These are phyloP conservation scores for Frankliniella intonsa DNA, from an alignment of 2,888 invertebrate genomes.

Conservation along the genomic window DNA sequence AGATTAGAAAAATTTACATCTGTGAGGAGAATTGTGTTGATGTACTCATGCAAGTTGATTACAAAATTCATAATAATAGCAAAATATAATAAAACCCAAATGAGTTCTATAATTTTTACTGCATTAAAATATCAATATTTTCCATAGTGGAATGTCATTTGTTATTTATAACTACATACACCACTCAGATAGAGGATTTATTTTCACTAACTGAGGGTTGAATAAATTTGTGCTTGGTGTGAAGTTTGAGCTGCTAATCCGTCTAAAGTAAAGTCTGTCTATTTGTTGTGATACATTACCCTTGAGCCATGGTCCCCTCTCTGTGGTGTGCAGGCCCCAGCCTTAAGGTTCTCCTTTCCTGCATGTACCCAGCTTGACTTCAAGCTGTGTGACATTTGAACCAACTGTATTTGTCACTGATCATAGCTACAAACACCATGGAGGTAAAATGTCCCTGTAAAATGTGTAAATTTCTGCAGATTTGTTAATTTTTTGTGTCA, in stretches of 20 bases:
- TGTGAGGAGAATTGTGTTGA: no score
- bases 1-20: background rate
- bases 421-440: background rate
- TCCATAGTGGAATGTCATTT: background rate
- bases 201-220: no score
- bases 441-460: slow-evolving; percentile 9
- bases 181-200: background rate
- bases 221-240: no score
- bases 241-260: no score
- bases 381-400: background rate
- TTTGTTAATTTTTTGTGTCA: background rate
- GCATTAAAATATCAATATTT: no score
- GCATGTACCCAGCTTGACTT: background rate
- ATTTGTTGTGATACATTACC: background rate
- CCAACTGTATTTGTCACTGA: background rate
- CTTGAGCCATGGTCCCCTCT: background rate
- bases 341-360: background rate
- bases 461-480: background rate
- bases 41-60: no score
- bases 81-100: no score
- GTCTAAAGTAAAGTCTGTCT: no score
- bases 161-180: slow-evolving; percentile 5
- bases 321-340: slow-evolving; percentile 8
- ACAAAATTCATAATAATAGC: no score
- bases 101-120: no score